Base-by-base conservation (phyloP, 2,888 invertebrate genomes). In the Noctua fimbriata region DNA sequence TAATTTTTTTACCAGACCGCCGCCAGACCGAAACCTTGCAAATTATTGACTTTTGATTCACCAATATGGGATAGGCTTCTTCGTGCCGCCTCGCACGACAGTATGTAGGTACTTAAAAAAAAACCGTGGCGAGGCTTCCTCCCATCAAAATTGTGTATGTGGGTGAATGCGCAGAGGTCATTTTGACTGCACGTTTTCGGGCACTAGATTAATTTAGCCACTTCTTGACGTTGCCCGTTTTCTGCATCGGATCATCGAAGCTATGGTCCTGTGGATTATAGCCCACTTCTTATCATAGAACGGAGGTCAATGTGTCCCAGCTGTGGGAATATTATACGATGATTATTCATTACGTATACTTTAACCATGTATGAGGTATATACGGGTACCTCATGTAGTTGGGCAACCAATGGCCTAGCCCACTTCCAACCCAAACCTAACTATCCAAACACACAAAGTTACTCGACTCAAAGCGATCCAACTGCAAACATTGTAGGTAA, bases 401-500 rank as follows among this genome's bases (percentile, higher is more conserved):
- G 28, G 24, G 14, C 36, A 67, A 47, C 0, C 36, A 36, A 41
- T 36, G 58, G 18, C 24, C 18, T 52, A 80, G 21, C 36, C 58
- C 41, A 55, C 41, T 58, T 49, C 18, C 9, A 74, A 58, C 9
- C 32, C 41, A 49, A 24, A 76, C 32, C 32, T 10, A 32, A 16
- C 21, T 14, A 16, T 21, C 21, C 16, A 24, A 49, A 71, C 63
- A 52, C 60, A 71, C 32, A 52, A 44, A 55, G 36, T 49, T 66
- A 16, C 47, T 9, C 14, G 9, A 55, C 77, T 69, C 28, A 63
- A 52, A 58, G 60, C 73, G 44, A 82, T 44, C 36, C 7, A 73
- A 70, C 80, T 65, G 49, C 73, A 86, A 85, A 87, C 75, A 77
- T 44, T 73, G 75, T 73, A 55, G 49, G 76, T 69, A 55, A 80